Evolutionary conservation across 2,888 invertebrate genomes (phyloP).

Genomic region (Protonemura montana): DNA sequence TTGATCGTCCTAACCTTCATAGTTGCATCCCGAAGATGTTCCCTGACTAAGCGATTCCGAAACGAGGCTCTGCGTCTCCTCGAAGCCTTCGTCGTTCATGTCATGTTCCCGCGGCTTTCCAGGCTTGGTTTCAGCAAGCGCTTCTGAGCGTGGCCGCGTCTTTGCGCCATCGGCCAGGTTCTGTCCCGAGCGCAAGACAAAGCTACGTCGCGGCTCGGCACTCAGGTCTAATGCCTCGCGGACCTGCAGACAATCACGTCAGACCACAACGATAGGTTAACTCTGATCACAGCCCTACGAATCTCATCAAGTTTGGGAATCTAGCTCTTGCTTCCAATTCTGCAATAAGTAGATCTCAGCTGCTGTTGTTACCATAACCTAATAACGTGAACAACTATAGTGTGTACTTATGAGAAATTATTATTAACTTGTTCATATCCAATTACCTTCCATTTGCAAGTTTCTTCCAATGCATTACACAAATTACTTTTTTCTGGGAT

Average conservation of each 20-base stretch:
- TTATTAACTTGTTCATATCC: too few relatives aligned
- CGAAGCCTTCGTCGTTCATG: slow-evolving; percentile 87
- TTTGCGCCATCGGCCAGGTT: slow-evolving; percentile 16
- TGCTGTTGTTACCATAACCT: too few relatives aligned
- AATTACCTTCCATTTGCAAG: too few relatives aligned
- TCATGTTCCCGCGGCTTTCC: slow-evolving; percentile 68
- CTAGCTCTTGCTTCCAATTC: too few relatives aligned
- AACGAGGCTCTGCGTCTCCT: slow-evolving; percentile 87
- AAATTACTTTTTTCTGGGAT: too few relatives aligned
- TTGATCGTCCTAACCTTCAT: slow-evolving; percentile 57
- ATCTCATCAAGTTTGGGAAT: too few relatives aligned
- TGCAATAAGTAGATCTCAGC: too few relatives aligned
- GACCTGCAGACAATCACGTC: not conserved
- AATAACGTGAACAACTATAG: too few relatives aligned
- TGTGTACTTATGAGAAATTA: too few relatives aligned
- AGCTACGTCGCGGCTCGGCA: slow-evolving; percentile 35
- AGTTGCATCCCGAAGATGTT: slow-evolving; percentile 72
- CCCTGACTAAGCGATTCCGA: slow-evolving; percentile 88
- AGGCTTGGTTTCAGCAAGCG: slow-evolving; percentile 52
- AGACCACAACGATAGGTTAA: too few relatives aligned
- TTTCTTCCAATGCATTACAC: too few relatives aligned
- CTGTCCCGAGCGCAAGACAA: slow-evolving; percentile 29
- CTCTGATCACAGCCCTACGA: too few relatives aligned
- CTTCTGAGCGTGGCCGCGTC: slow-evolving; percentile 53
- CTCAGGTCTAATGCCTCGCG: slow-evolving; percentile 53